Evolutionary conservation across 2,888 invertebrate species (phyloP), one percentile per base, ranked within the genome.

Genomic region (Cerastoderma edule): DNA sequence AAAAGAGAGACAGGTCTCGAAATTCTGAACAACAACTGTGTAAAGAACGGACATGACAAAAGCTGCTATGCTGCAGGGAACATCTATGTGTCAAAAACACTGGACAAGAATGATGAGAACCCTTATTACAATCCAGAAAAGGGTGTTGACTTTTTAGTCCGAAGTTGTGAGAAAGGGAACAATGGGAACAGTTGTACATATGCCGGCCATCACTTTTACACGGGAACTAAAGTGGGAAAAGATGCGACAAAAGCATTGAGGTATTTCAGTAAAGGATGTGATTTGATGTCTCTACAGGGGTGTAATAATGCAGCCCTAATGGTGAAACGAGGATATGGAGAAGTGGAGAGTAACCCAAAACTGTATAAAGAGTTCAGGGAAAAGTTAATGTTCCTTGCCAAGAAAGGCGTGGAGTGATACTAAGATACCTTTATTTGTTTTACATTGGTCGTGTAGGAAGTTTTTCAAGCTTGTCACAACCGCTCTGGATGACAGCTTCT

Each of bases 191-290:
- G 96, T 13, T 98, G 98, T 91, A 96, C 96, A 90, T 95, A 93
- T 39, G 69, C 46, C 24, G 64, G 63, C 44, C 13, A 5, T 6
- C 22, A 66, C 1, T 97, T 96, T 89, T 94, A 97, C 71, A 93
- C 94, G 0, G 97, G 97, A 3, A 39, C 35, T 16, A 8, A 60
- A 27, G 60, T 60, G 6, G 22, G 39, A 4, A 19, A 60, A 22
- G 27, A 60, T 35, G 60, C 60, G 16, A 60, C 60, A 10, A 95
- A 96, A 92, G 97, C 98, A 0, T 96, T 97, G 91, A 93, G 95
- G 46, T 96, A 95, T 88, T 96, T 97, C 0, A 93, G 94, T 72
- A 96, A 95, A 92, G 96, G 96, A 0, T 99, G 99, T 92, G 96
- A 97, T 78, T 93, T 95, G 0, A 96, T 96, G 27, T 96, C 83